Conservation (phyloP, 1,140 invertebrate species). For the Luehdorfia chinensis region DNA sequence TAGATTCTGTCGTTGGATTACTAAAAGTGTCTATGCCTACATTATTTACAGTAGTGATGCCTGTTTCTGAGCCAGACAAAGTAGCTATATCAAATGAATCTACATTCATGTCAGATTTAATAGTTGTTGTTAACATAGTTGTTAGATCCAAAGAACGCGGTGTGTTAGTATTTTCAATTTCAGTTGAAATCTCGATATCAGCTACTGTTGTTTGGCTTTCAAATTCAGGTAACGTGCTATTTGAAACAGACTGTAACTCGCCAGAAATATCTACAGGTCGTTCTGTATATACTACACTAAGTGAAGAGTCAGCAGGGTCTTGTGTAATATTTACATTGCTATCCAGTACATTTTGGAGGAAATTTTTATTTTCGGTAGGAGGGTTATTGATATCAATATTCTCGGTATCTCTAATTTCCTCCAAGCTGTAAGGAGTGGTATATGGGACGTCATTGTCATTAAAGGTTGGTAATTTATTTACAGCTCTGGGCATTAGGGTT, state of each 20-base stretch:
- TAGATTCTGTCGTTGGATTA: slow-evolving; percentile 22
- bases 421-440: slow-evolving; percentile 68
- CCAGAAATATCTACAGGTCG: slow-evolving; percentile 52
- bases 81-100: slow-evolving; percentile 15
- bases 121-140: not conserved
- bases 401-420: slow-evolving; percentile 67
- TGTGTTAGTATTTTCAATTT: not conserved
- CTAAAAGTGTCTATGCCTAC: slow-evolving; percentile 16
- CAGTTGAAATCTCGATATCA: slow-evolving; percentile 13
- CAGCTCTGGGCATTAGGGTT: slow-evolving; percentile 54
- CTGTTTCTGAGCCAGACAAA: slow-evolving; percentile 33
- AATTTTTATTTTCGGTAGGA: slow-evolving; percentile 26
- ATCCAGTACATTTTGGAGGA: slow-evolving; percentile 46
- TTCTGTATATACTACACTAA: slow-evolving; percentile 21
- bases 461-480: slow-evolving; percentile 42
- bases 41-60: slow-evolving; percentile 20
- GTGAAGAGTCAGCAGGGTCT: slow-evolving; percentile 27
- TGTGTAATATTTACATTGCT: slow-evolving; percentile 53
- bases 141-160: not conserved
- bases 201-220: slow-evolving; percentile 33
- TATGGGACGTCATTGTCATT: slow-evolving; percentile 47
- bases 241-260: not conserved
- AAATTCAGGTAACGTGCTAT: slow-evolving; percentile 27
- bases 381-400: slow-evolving; percentile 35
- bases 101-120: not conserved